A percentile compares a stretch with the other conserved stretches of the same genome.
Evolutionary conservation across 1,140 invertebrate genomes (phyloP).

Genomic region (Penaeus japonicus): DNA sequence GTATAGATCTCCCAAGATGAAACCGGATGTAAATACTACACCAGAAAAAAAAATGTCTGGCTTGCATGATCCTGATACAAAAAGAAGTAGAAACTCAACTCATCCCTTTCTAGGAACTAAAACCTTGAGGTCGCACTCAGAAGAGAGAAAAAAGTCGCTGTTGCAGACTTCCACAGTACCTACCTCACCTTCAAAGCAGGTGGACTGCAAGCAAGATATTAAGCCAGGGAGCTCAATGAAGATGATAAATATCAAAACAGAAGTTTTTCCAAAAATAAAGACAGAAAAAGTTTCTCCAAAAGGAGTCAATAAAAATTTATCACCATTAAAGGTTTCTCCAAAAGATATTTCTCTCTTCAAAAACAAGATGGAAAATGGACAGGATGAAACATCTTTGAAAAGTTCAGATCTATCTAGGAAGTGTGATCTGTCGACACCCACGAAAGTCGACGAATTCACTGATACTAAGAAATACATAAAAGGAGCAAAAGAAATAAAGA

Average conservation of each 20-base stretch:
- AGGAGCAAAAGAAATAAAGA: slow-evolving; percentile 22
- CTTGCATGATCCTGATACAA: no score
- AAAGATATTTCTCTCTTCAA: slow-evolving; percentile 43
- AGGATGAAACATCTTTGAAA: slow-evolving; percentile 33
- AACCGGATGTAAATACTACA: slow-evolving; percentile 11
- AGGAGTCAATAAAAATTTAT: slow-evolving; percentile 27
- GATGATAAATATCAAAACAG: slow-evolving; percentile 52
- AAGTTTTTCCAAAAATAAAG: slow-evolving; percentile 56
- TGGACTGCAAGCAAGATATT: slow-evolving; percentile 38
- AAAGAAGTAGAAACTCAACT: no score
- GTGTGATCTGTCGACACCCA: slow-evolving; percentile 25
- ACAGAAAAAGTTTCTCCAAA: slow-evolving; percentile 57
- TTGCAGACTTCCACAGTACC: slow-evolving; percentile 1
- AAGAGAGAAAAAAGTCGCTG: slow-evolving; percentile 34
- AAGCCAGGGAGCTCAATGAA: slow-evolving; percentile 21
- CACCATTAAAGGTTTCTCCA: slow-evolving; percentile 25
- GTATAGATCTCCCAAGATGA: slow-evolving; percentile 28
- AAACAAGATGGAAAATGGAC: slow-evolving; percentile 22
- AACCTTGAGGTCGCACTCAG: slow-evolving; percentile 22
- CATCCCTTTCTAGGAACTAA: slow-evolving; percentile 9
- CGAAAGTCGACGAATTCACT: slow-evolving; percentile 19
- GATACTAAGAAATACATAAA: slow-evolving; percentile 31
- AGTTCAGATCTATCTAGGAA: slow-evolving; percentile 33
- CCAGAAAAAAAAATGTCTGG: background rate
- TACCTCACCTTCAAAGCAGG: background rate